These are phyloP conservation scores for Lasaia peninsularis DNA, from an alignment of 1,140 invertebrate species.

Conservation along the genomic window DNA sequence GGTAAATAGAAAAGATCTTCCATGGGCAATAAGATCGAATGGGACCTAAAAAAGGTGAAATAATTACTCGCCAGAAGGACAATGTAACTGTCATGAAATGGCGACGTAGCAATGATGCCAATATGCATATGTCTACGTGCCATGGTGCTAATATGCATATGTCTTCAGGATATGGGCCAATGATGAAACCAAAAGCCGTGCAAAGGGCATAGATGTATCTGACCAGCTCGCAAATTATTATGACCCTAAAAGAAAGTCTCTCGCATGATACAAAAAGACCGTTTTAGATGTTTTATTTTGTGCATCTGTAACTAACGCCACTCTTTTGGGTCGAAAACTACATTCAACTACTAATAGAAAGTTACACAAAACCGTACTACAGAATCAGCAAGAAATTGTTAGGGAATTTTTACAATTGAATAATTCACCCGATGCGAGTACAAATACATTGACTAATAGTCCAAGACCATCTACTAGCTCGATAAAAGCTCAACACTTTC, in stretches of 20 bases:
- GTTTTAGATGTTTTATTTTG: constrained; percentile 36
- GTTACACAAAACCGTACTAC: no score
- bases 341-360: no score
- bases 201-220: constrained; percentile 16
- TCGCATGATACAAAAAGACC: constrained; percentile 18
- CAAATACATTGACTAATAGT: no score
- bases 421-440: constrained; percentile 8
- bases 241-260: constrained; percentile 16
- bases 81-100: constrained; percentile 13
- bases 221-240: constrained; percentile 19
- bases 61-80: constrained; percentile 12
- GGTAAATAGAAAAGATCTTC: constrained; percentile 1
- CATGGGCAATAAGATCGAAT: constrained; percentile 3
- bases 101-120: constrained; percentile 14
- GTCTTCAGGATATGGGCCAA: constrained; percentile 13
- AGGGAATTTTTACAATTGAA: no score
- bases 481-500: constrained; percentile 13
- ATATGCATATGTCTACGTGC: constrained; percentile 21
- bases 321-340: no score
- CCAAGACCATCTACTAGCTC: neutral
- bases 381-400: no score
- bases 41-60: constrained; percentile 3
- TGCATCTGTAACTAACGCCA: no score
- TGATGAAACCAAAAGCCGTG: constrained; percentile 13
- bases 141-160: constrained; percentile 9